Conservation (phyloP, 2,797 vertebrate species). For the Carduelis carduelis region DNA sequence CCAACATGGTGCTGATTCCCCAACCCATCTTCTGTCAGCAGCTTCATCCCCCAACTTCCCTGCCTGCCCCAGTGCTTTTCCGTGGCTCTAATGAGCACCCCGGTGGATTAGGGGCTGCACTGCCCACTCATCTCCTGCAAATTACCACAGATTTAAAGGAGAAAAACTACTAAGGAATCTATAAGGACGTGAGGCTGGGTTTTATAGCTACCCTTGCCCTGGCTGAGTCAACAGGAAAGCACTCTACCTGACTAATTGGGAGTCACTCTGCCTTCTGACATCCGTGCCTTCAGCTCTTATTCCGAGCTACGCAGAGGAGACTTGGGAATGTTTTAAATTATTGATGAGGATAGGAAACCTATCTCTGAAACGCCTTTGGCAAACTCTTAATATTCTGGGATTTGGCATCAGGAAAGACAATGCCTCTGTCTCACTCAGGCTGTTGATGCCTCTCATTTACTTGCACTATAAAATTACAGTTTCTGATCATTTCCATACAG, state of each 20-base stretch:
- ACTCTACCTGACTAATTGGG: conserved; percentile 66
- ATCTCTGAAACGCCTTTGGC: conserved; percentile 64
- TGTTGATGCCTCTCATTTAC: conserved; percentile 36
- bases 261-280: conserved; percentile 64
- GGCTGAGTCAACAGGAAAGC: conserved; percentile 61
- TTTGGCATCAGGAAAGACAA: conserved; percentile 45
- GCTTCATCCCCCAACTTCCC: not conserved
- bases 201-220: conserved; percentile 58
- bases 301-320: conserved; percentile 9
- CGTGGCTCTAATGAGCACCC: conserved; percentile 34
- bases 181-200: not conserved
- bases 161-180: conserved; percentile 19
- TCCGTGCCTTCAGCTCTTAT: conserved; percentile 61
- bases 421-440: not conserved
- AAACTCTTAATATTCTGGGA: conserved; percentile 68
- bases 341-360: conserved; percentile 67
- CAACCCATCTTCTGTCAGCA: not conserved
- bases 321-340: conserved; percentile 65
- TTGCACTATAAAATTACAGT: not conserved
- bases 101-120: not conserved
- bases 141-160: conserved; percentile 27
- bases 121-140: conserved; percentile 30
- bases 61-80: accelerated
- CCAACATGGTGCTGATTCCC: not conserved
- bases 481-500: conserved; percentile 37